phyloP scores from a whole-genome alignment of 2,113 vertebrate genomes.

The Ceyx margarethae region DNA sequence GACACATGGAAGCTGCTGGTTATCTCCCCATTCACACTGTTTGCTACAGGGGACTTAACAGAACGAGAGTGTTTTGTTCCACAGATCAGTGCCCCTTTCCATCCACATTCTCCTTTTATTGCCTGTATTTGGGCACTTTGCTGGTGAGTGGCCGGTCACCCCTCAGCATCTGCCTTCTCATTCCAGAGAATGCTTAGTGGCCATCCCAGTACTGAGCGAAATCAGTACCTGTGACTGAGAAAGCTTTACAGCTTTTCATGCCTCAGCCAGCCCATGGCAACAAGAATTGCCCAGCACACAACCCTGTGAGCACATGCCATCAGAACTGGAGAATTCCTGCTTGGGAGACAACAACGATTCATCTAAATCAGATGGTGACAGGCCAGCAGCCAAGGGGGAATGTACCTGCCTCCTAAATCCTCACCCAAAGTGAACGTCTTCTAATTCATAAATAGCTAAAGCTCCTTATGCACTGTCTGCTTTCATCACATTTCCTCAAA shows the following conservation, averaged over 20 bases:
- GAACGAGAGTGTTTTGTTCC: background rate
- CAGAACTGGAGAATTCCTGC: background rate
- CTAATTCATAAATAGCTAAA: background rate
- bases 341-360: background rate
- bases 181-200: fast-evolving
- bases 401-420: background rate
- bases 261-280: background rate
- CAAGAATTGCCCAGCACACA: background rate
- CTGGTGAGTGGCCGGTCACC: background rate
- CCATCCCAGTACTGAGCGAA: background rate
- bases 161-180: background rate
- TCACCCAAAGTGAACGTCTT: background rate
- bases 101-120: background rate
- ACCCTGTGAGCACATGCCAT: fast-evolving
- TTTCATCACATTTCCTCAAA: background rate
- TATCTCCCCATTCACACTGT: background rate
- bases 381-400: background rate
- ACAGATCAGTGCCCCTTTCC: background rate
- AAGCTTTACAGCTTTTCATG: background rate
- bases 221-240: background rate
- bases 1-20: fast-evolving
- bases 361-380: background rate
- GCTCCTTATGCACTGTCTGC: background rate
- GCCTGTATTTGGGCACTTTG: background rate
- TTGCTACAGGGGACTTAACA: fast-evolving